Conservation (phyloP, 2,113 vertebrate species). For the Diglossa brunneiventris region DNA sequence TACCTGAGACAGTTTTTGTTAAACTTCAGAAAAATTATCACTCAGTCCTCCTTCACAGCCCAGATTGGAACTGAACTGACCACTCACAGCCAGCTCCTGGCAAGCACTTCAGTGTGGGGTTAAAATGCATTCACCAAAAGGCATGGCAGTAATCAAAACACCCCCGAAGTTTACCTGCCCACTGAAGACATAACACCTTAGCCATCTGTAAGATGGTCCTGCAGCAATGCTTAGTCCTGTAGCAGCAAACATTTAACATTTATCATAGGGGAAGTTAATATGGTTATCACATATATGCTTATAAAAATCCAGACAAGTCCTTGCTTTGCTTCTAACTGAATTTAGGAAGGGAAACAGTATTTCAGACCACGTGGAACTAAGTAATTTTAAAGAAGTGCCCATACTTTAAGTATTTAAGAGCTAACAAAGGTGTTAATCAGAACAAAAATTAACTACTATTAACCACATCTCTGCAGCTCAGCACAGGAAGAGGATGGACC, state of each 20-base stretch:
- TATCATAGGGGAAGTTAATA: background rate
- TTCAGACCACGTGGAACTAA: background rate
- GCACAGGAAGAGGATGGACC: background rate
- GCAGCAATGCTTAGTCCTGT: background rate
- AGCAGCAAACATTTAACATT: background rate
- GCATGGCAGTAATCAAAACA: fast-evolving
- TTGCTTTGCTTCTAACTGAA: background rate
- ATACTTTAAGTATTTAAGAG: background rate
- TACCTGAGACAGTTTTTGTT: background rate
- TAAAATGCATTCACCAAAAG: background rate
- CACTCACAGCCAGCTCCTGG: background rate
- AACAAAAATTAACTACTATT: background rate
- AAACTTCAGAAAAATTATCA: background rate
- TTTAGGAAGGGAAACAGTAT: background rate
- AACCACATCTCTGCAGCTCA: background rate
- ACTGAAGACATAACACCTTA: fast-evolving
- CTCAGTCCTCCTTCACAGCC: background rate
- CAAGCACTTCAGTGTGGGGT: background rate
- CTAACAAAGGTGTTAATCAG: background rate
- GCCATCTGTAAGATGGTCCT: background rate
- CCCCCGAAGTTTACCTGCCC: background rate
- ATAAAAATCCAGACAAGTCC: background rate
- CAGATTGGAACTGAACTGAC: background rate
- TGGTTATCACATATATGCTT: background rate
- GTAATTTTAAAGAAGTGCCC: background rate